Base-by-base conservation (phyloP, 2,888 invertebrate genomes). In the Drosophila leonis region DNA sequence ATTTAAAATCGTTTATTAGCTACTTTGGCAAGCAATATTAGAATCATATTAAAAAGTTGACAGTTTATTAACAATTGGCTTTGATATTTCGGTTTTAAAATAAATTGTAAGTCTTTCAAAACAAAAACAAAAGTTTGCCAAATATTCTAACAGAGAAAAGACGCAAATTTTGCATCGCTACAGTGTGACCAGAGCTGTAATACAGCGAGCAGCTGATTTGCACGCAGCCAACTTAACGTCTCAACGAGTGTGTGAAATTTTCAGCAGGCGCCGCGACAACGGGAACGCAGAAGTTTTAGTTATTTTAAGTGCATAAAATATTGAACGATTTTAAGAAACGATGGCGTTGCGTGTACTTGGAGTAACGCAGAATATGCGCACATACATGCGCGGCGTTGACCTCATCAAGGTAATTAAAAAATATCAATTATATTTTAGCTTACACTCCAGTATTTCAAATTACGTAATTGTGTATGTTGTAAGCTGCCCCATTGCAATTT, bases 311-410 rank as follows among this genome's bases (percentile, higher is more conserved):
- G 55, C 62, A 64, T 73, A 60, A 74, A 75, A 79, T 69, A 76
- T 80, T 69, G 37, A 84, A 82, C 79, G 73, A 88, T 60, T 49
- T 37, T 75, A 79, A 72, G 49, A 77, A 90, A 90, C 73, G 72
- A 93, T 93, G 93, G 93, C 93, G 82, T 90, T 92, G 87, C 92
- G 93, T 82, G 92, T 93, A 65, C 83, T 93, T 67, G 82, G 83
- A 74, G 83, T 92, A 81, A 91, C 93, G 72, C 91, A 92, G 65
- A 91, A 91, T 76, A 74, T 93, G 77, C 92, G 92, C 57, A 79
- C 90, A 39, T 79, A 92, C n/a, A 78, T 91, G 56, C 91, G 91
- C 59, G 90, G 92, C 74, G 86, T 87, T 59, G 88, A 87, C 70
- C 62, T 92, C 27, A 81, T 92, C 49, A 92, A 92, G 90, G 93